A percentile compares a stretch with the other conserved stretches of the same genome.
phyloP scores from a whole-genome alignment of 2,797 vertebrate genomes.

The Myoxocephalus aenaeus region DNA sequence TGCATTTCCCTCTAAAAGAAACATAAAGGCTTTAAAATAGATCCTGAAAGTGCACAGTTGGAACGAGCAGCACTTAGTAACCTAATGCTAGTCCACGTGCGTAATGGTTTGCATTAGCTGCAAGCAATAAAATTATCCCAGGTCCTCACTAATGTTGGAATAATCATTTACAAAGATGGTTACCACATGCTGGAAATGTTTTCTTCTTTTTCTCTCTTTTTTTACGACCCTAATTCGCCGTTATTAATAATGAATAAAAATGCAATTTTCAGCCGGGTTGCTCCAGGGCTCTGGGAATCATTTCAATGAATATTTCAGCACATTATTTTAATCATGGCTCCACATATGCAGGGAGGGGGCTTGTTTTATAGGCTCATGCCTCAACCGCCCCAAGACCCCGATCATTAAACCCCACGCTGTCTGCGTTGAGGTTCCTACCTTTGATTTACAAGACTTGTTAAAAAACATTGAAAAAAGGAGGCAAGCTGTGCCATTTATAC shows the following conservation, averaged over 20 bases:
- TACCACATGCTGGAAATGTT: slow-evolving; percentile 92
- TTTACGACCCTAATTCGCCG: slow-evolving; percentile 92
- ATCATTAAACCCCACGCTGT: slow-evolving; percentile 95
- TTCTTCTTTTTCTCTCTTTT: slow-evolving; percentile 77
- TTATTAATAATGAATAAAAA: slow-evolving; percentile 99
- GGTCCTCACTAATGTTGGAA: slow-evolving; percentile 90
- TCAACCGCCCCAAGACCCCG: slow-evolving; percentile 87
- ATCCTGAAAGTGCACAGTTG: slow-evolving; percentile 68
- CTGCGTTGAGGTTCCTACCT: slow-evolving; percentile 88
- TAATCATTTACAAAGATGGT: slow-evolving; percentile 99
- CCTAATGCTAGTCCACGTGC: slow-evolving; percentile 80
- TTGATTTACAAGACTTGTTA: slow-evolving; percentile 99
- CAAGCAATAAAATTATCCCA: slow-evolving; percentile 92
- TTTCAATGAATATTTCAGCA: slow-evolving; percentile 99
- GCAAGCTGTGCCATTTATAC: slow-evolving; percentile 93
- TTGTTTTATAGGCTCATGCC: slow-evolving; percentile 93
- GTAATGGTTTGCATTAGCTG: slow-evolving; percentile 94
- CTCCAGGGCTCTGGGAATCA: slow-evolving; percentile 93
- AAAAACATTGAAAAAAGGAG: slow-evolving; percentile 92
- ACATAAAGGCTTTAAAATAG: slow-evolving; percentile 72
- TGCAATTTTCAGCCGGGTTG: slow-evolving; percentile 94
- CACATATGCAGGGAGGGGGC: slow-evolving; percentile 86
- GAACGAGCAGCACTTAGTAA: slow-evolving; percentile 82
- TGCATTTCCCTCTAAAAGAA: slow-evolving; percentile 52
- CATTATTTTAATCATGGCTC: slow-evolving; percentile 99